phyloP scores from a whole-genome alignment of 2,888 invertebrate genomes.

The Amaurobius ferox region DNA sequence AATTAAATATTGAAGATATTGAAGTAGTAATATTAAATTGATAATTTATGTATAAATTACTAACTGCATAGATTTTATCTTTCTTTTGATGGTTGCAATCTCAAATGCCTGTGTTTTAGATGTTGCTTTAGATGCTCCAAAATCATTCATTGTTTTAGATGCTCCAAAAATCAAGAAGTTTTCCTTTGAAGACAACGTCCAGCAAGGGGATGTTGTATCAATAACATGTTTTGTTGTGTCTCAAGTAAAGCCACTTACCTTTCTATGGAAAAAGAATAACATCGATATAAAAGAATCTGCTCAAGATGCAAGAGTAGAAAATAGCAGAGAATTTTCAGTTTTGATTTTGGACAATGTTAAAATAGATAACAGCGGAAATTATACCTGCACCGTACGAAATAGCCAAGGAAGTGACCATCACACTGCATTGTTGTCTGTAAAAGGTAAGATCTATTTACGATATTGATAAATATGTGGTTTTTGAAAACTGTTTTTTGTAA shows the following conservation, averaged over 20 bases:
- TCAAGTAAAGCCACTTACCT: neutral
- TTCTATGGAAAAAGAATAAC: constrained; percentile 44
- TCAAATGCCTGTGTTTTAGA: too few species aligned
- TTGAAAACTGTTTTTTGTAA: too few species aligned
- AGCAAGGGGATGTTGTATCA: constrained; percentile 41
- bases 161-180: constrained; percentile 54
- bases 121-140: too few species aligned
- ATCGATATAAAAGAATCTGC: neutral
- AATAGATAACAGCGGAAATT: constrained; percentile 59
- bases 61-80: too few species aligned
- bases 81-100: too few species aligned
- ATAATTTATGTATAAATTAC: too few species aligned
- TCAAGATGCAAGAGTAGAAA: constrained; percentile 23
- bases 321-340: constrained; percentile 41
- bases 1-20: too few species aligned
- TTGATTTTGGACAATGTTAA: constrained; percentile 41
- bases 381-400: constrained; percentile 59
- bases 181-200: constrained; percentile 52
- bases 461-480: too few species aligned
- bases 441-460: constrained; percentile 10
- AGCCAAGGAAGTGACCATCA: constrained; percentile 14
- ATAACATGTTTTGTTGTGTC: constrained; percentile 44
- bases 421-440: constrained; percentile 18
- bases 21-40: too few species aligned
- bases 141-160: constrained; percentile 36